Evolutionary conservation across 2,797 vertebrate genomes (phyloP).

Genomic region (Erethizon dorsatum): DNA sequence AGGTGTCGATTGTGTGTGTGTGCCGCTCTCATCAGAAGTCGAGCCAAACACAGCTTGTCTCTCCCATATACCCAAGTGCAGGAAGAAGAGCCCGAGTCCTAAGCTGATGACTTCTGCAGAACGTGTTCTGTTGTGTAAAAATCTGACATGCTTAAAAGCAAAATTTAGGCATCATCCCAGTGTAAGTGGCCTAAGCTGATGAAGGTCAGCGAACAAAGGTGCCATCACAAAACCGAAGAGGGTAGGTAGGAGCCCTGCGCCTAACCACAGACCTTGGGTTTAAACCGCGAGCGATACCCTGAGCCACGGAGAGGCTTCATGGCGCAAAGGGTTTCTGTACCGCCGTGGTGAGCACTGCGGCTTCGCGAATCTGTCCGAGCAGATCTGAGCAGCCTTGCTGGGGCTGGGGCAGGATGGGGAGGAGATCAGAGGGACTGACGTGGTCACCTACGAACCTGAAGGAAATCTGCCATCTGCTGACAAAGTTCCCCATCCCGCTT

Average conservation of each 20-base stretch:
- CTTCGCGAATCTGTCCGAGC: background rate
- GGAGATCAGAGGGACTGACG: background rate
- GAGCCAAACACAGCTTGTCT: background rate
- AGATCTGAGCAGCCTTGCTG: rapidly evolving
- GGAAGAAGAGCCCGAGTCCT: background rate
- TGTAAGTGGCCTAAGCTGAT: background rate
- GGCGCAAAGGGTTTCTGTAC: conserved; percentile 44
- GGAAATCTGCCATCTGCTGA: conserved; percentile 96
- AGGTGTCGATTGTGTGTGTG: background rate
- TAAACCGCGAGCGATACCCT: background rate
- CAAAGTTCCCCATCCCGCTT: conserved; percentile 93
- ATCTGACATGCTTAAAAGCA: background rate
- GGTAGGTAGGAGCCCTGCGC: background rate
- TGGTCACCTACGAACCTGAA: conserved; percentile 92
- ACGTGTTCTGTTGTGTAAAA: background rate
- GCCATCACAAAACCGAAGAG: background rate
- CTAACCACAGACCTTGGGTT: background rate
- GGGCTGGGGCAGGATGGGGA: background rate
- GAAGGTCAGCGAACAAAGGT: background rate
- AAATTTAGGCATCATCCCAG: background rate
- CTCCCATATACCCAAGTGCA: background rate
- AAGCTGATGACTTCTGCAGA: background rate
- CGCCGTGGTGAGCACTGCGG: conserved; percentile 23
- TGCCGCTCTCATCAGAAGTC: background rate
- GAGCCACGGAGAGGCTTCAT: conserved; percentile 29